Conservation (phyloP, 2,113 vertebrate genomes). For the Thinocorus orbignyianus region DNA sequence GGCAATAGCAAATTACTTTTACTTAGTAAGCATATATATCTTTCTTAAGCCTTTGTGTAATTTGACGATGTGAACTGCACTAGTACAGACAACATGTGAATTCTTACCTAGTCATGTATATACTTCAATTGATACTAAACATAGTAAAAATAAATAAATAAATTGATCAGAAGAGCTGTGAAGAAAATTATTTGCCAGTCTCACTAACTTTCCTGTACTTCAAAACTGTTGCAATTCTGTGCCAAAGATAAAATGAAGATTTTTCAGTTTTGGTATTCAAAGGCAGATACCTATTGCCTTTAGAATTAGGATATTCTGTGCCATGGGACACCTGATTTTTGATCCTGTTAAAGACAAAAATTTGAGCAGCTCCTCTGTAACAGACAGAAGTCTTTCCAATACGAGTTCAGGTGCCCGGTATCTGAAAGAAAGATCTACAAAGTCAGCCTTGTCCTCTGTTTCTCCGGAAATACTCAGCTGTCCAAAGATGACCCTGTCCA, state of each 20-base stretch:
- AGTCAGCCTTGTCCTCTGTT: neutral
- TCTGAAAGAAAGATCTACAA: neutral
- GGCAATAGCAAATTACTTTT: neutral
- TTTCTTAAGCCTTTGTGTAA: neutral
- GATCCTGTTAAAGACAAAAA: neutral
- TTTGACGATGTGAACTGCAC: neutral
- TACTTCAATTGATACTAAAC: neutral
- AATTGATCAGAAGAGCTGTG: neutral
- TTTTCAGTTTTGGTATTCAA: neutral
- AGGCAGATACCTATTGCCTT: neutral
- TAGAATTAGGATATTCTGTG: neutral
- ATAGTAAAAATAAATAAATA: no score
- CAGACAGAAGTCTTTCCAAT: neutral
- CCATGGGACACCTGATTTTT: neutral
- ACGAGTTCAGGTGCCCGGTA: fast-evolving
- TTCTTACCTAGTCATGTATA: neutral
- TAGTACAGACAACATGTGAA: fast-evolving
- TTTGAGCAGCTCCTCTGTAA: neutral
- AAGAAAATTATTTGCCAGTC: neutral
- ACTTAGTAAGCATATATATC: neutral
- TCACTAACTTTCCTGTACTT: neutral
- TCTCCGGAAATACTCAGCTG: neutral
- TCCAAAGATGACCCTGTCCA: neutral
- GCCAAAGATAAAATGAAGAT: neutral
- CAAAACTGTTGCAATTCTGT: neutral